Evolutionary conservation across 2,888 invertebrate species (phyloP), one percentile per base, ranked within the genome.

Genomic region (Drosophila rellima): DNA sequence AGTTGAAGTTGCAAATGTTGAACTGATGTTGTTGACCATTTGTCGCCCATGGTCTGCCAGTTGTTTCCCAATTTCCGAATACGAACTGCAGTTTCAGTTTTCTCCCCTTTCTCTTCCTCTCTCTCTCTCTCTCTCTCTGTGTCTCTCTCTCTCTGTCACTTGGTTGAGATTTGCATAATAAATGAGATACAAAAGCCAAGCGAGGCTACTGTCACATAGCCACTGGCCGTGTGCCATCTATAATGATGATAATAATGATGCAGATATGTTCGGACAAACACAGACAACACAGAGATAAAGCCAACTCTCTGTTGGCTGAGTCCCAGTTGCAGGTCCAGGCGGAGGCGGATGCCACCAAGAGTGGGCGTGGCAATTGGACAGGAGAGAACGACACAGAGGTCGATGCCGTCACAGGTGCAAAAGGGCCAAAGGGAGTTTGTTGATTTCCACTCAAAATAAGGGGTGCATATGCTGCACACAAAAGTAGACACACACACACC

Each of bases 171-270:
- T 85, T 85, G 84, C 85, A 85, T 85, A 85, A 85, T 85, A 85
- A 85, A 87, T 85, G 85, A 85, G 82, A 87, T 84, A 76, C 84
- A 86, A 86, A 85, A 87, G 85, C 78, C 80, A 84, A 80, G 78
- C 83, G 82, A 88, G 42, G 42, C 88, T 83, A 80, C 82, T 86
- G 82, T 88, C 82, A 86, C 81, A 88, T 74, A 74, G 81, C 74
- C 86, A 83, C 57, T 80, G 69, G 70, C 74, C 85, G 70, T 83
- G 87, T 78, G 71, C 78, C 89, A 86, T 80, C 84, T 83, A 83
- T 83, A 83, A 83, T 83, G 87, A 83, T 71, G 78, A 83, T 88
- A 83, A 83, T 83, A 83, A 83, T 83, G 81, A 80, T 75, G 84
- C 87, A 83, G 63, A 78, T 78, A 76, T 64, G 68, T 69, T 57